A percentile compares a stretch with the other conserved stretches of the same genome.
These are phyloP conservation scores for Patella ulyssiponensis DNA, from an alignment of 2,888 invertebrate species.

Conservation along the genomic window DNA sequence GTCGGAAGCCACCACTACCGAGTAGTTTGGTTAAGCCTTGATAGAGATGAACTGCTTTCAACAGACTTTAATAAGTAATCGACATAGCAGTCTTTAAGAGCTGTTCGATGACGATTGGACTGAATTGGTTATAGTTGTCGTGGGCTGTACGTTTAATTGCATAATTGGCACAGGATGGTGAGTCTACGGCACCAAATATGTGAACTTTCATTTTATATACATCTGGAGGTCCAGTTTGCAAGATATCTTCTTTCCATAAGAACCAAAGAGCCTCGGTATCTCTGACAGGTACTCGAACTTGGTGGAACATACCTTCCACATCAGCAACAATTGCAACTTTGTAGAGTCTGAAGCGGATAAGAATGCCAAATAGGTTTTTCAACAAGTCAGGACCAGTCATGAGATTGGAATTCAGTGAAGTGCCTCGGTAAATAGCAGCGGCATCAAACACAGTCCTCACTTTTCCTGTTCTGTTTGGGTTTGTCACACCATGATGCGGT, in stretches of 20 bases:
- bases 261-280: too few relatives aligned
- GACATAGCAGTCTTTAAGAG: conserved; percentile 17
- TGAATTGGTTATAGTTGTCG: not conserved
- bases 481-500: conserved; percentile 19
- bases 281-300: conserved; percentile 10
- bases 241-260: conserved; percentile 3
- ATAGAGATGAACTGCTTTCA: not conserved
- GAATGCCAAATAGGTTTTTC: conserved; percentile 19
- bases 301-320: conserved; percentile 24
- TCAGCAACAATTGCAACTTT: conserved; percentile 9
- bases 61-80: conserved; percentile 15
- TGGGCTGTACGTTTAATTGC: conserved; percentile 12
- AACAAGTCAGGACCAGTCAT: conserved; percentile 10
- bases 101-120: not conserved
- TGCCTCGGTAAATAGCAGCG: conserved; percentile 3
- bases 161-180: conserved; percentile 11
- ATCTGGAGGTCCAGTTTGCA: not conserved
- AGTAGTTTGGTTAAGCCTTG: not conserved
- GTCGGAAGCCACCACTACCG: conserved; percentile 7
- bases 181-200: conserved; percentile 12
- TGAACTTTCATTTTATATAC: conserved; percentile 16
- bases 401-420: conserved; percentile 10
- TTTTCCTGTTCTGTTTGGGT: not conserved
- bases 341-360: conserved; percentile 22
- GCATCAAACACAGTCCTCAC: conserved; percentile 15